Evolutionary conservation across 2,797 vertebrate genomes (phyloP).

Genomic region (Lophotriccus pileatus): DNA sequence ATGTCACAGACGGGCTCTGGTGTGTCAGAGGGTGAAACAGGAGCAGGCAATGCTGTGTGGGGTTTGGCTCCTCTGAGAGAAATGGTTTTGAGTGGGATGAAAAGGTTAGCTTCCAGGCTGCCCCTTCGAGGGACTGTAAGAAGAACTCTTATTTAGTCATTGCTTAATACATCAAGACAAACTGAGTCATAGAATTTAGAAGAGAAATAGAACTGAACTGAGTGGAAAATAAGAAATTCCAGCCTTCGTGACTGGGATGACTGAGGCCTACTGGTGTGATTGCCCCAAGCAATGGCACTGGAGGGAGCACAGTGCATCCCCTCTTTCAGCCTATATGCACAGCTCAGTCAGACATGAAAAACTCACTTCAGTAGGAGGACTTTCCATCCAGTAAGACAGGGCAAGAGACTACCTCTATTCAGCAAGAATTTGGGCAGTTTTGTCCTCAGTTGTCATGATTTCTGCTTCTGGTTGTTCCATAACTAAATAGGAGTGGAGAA

Average conservation of each 20-base stretch:
- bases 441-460: not conserved
- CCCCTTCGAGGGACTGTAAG: not conserved
- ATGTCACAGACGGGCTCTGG: not conserved
- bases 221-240: not conserved
- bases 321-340: not conserved
- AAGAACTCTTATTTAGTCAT: not conserved
- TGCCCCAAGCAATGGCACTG: not conserved
- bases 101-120: not conserved
- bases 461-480: not conserved
- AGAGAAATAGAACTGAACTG: not conserved
- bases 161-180: not conserved
- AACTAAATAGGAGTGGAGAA: not conserved
- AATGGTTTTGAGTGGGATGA: not conserved
- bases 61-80: not conserved
- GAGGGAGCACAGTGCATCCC: not conserved
- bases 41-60: not conserved
- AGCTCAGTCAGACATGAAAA: not conserved
- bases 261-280: fast-evolving
- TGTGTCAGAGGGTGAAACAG: not conserved
- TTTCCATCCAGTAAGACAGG: not conserved
- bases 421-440: not conserved
- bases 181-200: not conserved
- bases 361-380: not conserved
- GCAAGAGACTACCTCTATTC: not conserved
- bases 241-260: not conserved